Base-by-base conservation (phyloP, 1,140 invertebrate genomes). In the Chironomus striatipennis region DNA sequence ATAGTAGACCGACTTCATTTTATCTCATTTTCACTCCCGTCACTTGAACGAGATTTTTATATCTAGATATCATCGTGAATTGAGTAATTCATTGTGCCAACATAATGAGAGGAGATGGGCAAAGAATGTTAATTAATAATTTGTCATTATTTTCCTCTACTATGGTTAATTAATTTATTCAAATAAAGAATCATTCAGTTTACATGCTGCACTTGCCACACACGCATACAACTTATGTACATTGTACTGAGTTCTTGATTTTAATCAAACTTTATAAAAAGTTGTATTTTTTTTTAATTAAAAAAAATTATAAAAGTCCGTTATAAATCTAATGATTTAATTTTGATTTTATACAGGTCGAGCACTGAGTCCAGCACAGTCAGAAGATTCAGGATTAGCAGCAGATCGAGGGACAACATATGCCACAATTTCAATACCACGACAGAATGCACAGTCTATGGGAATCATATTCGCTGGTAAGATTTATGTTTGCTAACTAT, bases 401-500 rank as follows among this genome's bases (percentile, higher is more conserved):
- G 80, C 81, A 73, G 81, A 82, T 76, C 77, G 81, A n/a, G 81
- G 81, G 72, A 81, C 81, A 18, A 82, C 80, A 75, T 82, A 81
- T 76, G 80, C 81, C 34, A 82, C 81, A 73, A 82, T 82, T 74
- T 82, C 81, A 73, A 76, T 82, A 77, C 81, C 81, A 42, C 78
- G 81, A 73, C 77, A 78, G 43, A 82, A 80, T 74, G 75, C 75
- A 8, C 78, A 79, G 42, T 78, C 80, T 74, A 78, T 82, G 77
- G 81, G 79, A 76, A 82, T 82, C 77, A 80, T 79, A 70, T 82
- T 82, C 75, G 80, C 79, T 79, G 81, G 81, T 82, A 78, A 81
- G 18, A 72, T 15, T 74, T 57, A 42, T 43, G 67, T 73, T 75
- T 76, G 74, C 74, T 34, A 43, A 67, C 21, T 21, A 17, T 34